Evolutionary conservation across 1,140 invertebrate species (phyloP).

Genomic region (Panonychus citri): DNA sequence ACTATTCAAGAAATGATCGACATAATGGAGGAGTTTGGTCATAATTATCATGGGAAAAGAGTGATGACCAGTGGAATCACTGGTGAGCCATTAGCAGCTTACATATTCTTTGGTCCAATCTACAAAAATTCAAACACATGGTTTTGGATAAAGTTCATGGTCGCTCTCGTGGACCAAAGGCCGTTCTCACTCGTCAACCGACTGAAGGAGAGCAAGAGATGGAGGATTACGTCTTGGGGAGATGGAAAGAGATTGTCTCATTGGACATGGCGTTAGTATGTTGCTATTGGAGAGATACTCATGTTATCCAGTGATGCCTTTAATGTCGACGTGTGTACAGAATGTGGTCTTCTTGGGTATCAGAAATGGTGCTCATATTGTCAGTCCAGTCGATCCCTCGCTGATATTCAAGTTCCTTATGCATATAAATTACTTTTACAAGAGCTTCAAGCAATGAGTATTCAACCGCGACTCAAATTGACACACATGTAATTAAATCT

Average conservation of each 20-base stretch:
- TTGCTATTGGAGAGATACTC: conserved; percentile 75
- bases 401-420: conserved; percentile 87
- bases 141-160: conserved; percentile 99
- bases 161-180: conserved; percentile 70
- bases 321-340: conserved; percentile 81
- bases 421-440: conserved; percentile 97
- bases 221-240: conserved; percentile 90
- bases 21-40: conserved; percentile 64
- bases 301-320: conserved; percentile 97
- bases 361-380: conserved; percentile 60
- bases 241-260: conserved; percentile 98
- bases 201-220: conserved; percentile 86
- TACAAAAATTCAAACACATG: conserved; percentile 98
- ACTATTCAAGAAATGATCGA: conserved; percentile 56
- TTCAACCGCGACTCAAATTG: conserved; percentile 64
- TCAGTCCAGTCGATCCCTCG: conserved; percentile 61
- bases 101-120: conserved; percentile 60
- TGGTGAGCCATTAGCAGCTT: conserved; percentile 72
- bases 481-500: conserved; percentile 15
- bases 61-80: conserved; percentile 88
- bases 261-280: conserved; percentile 94
- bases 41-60: conserved; percentile 96
- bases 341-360: conserved; percentile 79
- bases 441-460: conserved; percentile 94
- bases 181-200: conserved; percentile 84